Evolutionary conservation across 2,888 invertebrate genomes (phyloP), one percentile per base, ranked within the genome.

Genomic region (Drosophila leonis): DNA sequence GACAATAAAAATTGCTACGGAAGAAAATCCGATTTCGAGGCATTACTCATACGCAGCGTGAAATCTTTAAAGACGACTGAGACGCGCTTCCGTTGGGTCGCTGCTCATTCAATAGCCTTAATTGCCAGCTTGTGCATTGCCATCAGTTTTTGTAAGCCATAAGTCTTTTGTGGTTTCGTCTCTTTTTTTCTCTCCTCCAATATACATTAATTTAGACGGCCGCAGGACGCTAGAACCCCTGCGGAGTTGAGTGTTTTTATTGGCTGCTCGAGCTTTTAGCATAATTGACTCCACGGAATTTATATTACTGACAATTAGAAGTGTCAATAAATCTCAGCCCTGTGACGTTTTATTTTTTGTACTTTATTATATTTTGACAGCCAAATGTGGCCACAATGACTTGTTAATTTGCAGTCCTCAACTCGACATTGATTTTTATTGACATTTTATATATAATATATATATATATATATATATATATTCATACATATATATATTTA

Each of bases 11-110:
- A 69, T 75, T 72, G 65, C 60, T 56, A 33, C 55, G 52, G 51
- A 66, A 48, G 24, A 39, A 54, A 42, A 31, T 35, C 52, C 65
- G 60, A 69, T 75, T 77, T 66, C 18, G 54, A 46, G 51, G 61
- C 78, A 82, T 86, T 88, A 80, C 89, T 83, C 89, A 88, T 86
- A 88, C 85, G 85, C 87, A 73, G 80, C 73, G 87, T 82, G 83
- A 70, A 72, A 51, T 66, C 52, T 70, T 78, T 78, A 75, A 80
- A 61, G 72, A 63, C 66, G 57, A 44, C 67, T 63, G 29, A 31
- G 63, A 63, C 48, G 33, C 46, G 31, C 55, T 3, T 3, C n/a
- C 39, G n/a, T 18, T 42, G 55, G 39, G 27, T 29, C 18, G 27
- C n/a, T 48, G 73, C 62, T 66, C 62, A 73, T 79, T 80, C 71